Percentiles rank a stretch among this genome's conserved stretches.
phyloP scores from a whole-genome alignment of 1,140 invertebrate species.

The Eumeta japonica region DNA sequence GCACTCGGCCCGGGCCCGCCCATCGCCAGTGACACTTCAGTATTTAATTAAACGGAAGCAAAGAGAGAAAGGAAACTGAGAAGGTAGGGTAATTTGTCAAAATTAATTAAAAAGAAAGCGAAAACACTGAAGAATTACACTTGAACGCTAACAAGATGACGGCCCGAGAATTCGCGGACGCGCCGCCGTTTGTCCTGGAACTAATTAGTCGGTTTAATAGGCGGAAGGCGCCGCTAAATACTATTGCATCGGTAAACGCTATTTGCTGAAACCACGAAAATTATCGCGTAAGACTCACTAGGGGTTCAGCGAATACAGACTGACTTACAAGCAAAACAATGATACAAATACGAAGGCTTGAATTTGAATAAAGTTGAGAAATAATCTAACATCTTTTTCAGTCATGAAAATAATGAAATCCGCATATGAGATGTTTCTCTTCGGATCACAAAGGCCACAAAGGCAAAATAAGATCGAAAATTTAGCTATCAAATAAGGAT shows the following conservation, averaged over 20 bases:
- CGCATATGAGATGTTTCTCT: too few relatives aligned
- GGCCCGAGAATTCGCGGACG: slow-evolving; percentile 23
- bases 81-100: slow-evolving; percentile 55
- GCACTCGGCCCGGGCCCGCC: slow-evolving; percentile 12
- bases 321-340: too few relatives aligned
- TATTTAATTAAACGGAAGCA: slow-evolving; percentile 52
- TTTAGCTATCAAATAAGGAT: too few relatives aligned
- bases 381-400: too few relatives aligned
- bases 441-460: too few relatives aligned
- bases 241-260: background rate
- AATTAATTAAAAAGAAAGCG: slow-evolving; percentile 57
- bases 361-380: too few relatives aligned
- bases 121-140: slow-evolving; percentile 40
- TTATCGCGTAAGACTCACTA: too few relatives aligned
- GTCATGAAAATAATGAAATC: too few relatives aligned
- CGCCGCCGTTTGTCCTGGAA: slow-evolving; percentile 22
- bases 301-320: too few relatives aligned
- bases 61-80: slow-evolving; percentile 45
- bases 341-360: too few relatives aligned
- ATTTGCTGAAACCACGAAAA: too few relatives aligned
- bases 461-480: too few relatives aligned
- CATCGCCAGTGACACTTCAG: slow-evolving; percentile 45
- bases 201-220: background rate
- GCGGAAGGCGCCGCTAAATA: background rate
- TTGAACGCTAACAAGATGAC: slow-evolving; percentile 40